These are phyloP conservation scores for Acrobasis repandana DNA, from an alignment of 2,888 invertebrate species.

Conservation along the genomic window DNA sequence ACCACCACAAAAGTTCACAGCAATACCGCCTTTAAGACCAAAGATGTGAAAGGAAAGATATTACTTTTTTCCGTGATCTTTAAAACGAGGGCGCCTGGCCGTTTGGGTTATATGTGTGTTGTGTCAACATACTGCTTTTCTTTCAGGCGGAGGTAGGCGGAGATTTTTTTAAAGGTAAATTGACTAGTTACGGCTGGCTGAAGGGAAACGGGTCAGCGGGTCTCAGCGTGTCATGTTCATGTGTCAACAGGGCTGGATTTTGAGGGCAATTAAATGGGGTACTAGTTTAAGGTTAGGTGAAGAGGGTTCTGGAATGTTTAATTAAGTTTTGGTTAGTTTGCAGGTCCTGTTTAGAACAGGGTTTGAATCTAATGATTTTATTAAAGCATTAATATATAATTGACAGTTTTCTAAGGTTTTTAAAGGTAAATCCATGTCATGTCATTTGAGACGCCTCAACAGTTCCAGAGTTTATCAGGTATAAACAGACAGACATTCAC, in stretches of 20 bases:
- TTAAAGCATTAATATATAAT: too few species aligned
- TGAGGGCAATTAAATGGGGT: conserved; percentile 26
- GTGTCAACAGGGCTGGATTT: conserved; percentile 67
- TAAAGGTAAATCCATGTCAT: too few species aligned
- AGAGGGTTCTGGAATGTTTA: too few species aligned
- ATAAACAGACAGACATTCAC: too few species aligned
- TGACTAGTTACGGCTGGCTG: conserved; percentile 75
- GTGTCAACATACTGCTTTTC: conserved; percentile 77
- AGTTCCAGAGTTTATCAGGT: too few species aligned
- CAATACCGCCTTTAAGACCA: conserved; percentile 60
- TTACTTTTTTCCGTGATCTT: conserved; percentile 54
- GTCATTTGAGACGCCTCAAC: too few species aligned
- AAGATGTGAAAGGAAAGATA: conserved; percentile 56
- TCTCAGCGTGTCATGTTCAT: conserved; percentile 77
- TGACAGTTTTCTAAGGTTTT: too few species aligned
- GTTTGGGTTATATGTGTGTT: conserved; percentile 73
- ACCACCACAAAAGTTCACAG: conserved; percentile 44
- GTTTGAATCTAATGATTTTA: too few species aligned
- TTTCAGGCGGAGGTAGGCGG: conserved; percentile 67
- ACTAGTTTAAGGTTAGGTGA: not conserved
- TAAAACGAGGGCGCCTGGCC: conserved; percentile 68
- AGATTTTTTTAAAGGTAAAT: conserved; percentile 78
- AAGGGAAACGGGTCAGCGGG: conserved; percentile 78
- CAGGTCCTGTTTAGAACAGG: too few species aligned
- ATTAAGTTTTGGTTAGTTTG: too few species aligned